These are phyloP conservation scores for Slavum lentiscoides DNA, from an alignment of 2,888 invertebrate genomes.

Conservation along the genomic window DNA sequence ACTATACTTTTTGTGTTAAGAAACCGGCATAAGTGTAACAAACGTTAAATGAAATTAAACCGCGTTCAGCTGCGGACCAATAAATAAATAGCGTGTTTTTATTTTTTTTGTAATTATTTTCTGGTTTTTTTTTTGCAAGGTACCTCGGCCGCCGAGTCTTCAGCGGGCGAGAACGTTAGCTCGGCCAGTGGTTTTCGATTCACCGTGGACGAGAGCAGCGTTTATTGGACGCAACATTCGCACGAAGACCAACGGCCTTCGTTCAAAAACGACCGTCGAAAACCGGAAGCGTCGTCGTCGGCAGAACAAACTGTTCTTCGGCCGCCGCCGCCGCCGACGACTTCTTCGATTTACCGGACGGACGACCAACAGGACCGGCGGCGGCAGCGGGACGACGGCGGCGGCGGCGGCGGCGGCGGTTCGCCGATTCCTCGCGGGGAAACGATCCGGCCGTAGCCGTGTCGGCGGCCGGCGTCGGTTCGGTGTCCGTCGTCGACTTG, in stretches of 20 bases:
- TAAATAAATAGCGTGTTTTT: too few relatives aligned
- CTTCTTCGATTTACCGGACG: slow-evolving; percentile 15
- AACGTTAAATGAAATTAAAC: too few relatives aligned
- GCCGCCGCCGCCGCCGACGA: neutral
- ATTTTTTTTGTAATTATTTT: neutral
- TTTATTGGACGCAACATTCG: slow-evolving; percentile 28
- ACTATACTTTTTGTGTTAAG: too few relatives aligned
- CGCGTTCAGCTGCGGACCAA: too few relatives aligned
- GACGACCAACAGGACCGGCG: slow-evolving; percentile 19
- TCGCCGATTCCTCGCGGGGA: neutral
- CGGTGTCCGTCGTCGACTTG: neutral
- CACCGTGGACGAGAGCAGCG: slow-evolving; percentile 22
- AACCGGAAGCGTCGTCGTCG: neutral
- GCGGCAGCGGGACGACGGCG: neutral
- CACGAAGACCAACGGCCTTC: slow-evolving; percentile 26
- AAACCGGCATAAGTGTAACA: too few relatives aligned
- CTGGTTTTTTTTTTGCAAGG: neutral
- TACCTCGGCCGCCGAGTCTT: neutral
- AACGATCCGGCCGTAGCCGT: too few relatives aligned
- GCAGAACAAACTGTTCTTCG: too few relatives aligned
- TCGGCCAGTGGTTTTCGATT: neutral
- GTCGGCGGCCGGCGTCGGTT: neutral
- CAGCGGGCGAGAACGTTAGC: neutral
- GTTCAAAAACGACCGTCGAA: slow-evolving; percentile 37
- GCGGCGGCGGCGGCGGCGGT: neutral